phyloP scores from a whole-genome alignment of 2,113 vertebrate genomes.

The Nibea coibor region DNA sequence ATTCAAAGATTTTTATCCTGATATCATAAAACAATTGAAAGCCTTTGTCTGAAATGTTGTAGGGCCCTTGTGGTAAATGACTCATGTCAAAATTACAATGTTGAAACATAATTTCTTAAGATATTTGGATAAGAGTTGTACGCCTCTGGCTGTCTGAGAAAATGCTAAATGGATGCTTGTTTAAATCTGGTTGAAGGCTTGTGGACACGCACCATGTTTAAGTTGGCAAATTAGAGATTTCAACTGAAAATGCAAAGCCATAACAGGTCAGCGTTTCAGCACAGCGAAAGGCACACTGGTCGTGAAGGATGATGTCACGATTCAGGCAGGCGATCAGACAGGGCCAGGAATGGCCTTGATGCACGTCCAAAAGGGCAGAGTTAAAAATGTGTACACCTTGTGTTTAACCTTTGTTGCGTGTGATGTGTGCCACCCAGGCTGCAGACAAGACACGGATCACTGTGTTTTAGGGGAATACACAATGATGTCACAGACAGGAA shows the following conservation, averaged over 20 bases:
- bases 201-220: conserved; percentile 48
- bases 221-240: conserved; percentile 57
- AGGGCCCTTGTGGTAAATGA: not conserved
- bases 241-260: conserved; percentile 39
- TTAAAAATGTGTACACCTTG: conserved; percentile 86
- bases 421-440: conserved; percentile 94
- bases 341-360: conserved; percentile 83
- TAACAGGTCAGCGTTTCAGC: conserved; percentile 56
- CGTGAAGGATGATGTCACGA: conserved; percentile 32
- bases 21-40: not conserved
- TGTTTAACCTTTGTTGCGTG: conserved; percentile 86
- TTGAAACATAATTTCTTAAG: conserved; percentile 1
- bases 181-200: conserved; percentile 40
- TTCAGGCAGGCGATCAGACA: conserved; percentile 68
- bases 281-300: conserved; percentile 35
- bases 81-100: not conserved
- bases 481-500: conserved; percentile 98
- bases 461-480: conserved; percentile 90
- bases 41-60: not conserved
- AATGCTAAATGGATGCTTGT: conserved; percentile 39
- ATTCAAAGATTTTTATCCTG: not conserved
- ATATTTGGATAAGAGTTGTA: conserved; percentile 23
- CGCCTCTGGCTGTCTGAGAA: conserved; percentile 15
- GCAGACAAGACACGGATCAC: conserved; percentile 93
- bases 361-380: conserved; percentile 84